A percentile compares a stretch with the other conserved stretches of the same genome.
phyloP scores from a whole-genome alignment of 2,888 invertebrate genomes.

The Carpatolechia fugitivella region DNA sequence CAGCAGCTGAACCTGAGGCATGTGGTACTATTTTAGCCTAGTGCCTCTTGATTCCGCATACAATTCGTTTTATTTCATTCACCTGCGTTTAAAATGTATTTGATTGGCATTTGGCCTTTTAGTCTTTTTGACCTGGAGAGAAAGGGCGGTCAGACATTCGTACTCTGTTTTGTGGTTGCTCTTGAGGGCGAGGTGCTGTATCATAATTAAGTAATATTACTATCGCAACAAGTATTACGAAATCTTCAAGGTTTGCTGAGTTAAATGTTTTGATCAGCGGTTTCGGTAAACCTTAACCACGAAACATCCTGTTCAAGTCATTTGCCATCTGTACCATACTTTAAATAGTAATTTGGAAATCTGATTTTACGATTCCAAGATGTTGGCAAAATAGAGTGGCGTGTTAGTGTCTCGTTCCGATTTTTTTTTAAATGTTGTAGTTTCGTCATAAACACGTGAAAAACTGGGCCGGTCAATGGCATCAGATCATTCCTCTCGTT shows the following conservation, averaged over 20 bases:
- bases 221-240: background rate
- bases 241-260: background rate
- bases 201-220: background rate
- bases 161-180: background rate
- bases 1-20: slow-evolving; percentile 37
- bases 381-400: background rate
- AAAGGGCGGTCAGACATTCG: background rate
- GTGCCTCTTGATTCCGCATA: slow-evolving; percentile 19
- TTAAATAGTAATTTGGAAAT: background rate
- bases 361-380: background rate
- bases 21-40: slow-evolving; percentile 35
- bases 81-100: background rate
- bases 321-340: background rate
- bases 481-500: slow-evolving; percentile 32
- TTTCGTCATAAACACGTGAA: slow-evolving; percentile 19
- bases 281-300: background rate
- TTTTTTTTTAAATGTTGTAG: background rate
- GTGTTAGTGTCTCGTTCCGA: background rate
- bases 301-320: background rate
- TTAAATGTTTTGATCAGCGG: background rate
- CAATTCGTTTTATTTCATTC: slow-evolving; percentile 4
- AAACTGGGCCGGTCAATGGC: slow-evolving; percentile 45
- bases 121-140: background rate
- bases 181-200: background rate
- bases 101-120: background rate